Conservation (phyloP, 2,797 vertebrate species). For the Arctocebus calabarensis region DNA sequence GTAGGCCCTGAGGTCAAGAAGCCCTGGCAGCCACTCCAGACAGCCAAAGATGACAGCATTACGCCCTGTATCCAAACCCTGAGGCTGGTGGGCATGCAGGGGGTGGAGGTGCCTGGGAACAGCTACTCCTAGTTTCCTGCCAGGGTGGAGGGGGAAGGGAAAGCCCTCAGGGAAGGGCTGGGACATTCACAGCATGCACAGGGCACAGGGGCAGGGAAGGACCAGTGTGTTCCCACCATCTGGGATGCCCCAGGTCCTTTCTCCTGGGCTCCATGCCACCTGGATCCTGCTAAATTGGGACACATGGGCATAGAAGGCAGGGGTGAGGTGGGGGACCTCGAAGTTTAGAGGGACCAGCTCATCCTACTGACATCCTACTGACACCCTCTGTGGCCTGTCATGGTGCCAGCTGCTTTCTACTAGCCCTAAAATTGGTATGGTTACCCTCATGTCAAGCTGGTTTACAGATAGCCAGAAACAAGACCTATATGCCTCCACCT, state of each 20-base stretch:
- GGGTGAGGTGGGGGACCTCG: background rate
- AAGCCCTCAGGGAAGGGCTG: background rate
- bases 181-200: background rate
- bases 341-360: background rate
- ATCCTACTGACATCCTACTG: background rate
- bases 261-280: conserved; percentile 58
- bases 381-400: background rate
- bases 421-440: background rate
- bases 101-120: background rate
- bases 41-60: background rate
- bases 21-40: background rate
- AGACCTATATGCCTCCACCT: accelerated
- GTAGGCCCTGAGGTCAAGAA: background rate
- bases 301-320: background rate
- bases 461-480: background rate
- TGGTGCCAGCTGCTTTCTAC: background rate
- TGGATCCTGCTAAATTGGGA: conserved; percentile 57
- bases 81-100: background rate
- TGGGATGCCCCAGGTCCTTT: conserved; percentile 46
- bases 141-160: too few species aligned
- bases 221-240: background rate
- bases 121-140: background rate
- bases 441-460: conserved; percentile 16
- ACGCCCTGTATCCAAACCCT: background rate
- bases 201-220: background rate